Conservation (phyloP, 2,797 vertebrate species). For the Ciconia nigra region DNA sequence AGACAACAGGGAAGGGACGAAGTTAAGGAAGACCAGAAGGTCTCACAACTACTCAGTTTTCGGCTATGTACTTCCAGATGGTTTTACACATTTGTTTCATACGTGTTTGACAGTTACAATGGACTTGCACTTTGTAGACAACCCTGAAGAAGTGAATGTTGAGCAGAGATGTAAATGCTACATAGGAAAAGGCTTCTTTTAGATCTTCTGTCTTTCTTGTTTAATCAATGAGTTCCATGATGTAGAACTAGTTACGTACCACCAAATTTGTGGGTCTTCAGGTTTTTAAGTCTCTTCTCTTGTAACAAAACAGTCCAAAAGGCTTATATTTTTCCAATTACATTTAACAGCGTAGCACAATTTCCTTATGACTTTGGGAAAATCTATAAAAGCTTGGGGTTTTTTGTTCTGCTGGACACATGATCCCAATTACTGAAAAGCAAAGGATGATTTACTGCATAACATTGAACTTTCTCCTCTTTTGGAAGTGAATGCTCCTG, state of each 20-base stretch:
- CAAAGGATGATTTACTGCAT: background rate
- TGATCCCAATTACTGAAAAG: background rate
- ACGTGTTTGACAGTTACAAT: background rate
- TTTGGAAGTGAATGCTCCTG: background rate
- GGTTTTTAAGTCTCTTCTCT: background rate
- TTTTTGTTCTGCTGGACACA: background rate
- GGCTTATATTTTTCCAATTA: background rate
- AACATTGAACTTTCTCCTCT: background rate
- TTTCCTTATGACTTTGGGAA: background rate
- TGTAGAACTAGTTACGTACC: background rate
- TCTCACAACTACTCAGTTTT: background rate
- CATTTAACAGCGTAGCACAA: background rate
- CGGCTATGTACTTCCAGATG: background rate
- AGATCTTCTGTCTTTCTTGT: background rate
- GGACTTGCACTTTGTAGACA: background rate
- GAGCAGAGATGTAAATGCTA: background rate
- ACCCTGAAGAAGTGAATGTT: background rate
- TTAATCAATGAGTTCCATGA: background rate
- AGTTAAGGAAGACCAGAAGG: background rate
- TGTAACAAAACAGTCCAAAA: background rate
- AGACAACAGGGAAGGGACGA: background rate
- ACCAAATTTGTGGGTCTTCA: background rate
- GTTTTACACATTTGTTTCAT: background rate
- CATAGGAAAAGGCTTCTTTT: background rate
- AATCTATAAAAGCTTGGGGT: background rate